phyloP scores from a whole-genome alignment of 2,113 vertebrate species.

The Coptodon rendalli region DNA sequence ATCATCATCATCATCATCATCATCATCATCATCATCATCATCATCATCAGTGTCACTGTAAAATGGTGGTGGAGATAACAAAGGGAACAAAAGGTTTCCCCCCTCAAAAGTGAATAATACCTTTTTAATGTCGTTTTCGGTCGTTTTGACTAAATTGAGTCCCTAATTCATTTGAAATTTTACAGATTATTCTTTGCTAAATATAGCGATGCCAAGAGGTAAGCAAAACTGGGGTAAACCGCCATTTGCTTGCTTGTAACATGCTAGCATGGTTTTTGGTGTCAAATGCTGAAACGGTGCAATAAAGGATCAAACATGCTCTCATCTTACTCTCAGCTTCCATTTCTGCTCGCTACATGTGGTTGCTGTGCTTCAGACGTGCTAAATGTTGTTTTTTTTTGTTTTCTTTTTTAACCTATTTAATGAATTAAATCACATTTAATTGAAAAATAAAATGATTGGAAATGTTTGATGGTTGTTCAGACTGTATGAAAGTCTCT shows the following conservation, averaged over 20 bases:
- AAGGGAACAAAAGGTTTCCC: background rate
- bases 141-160: background rate
- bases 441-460: background rate
- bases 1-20: background rate
- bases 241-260: conserved; percentile 9
- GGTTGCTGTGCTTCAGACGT: background rate
- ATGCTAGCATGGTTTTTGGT: background rate
- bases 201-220: conserved; percentile 55
- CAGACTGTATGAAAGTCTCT: background rate
- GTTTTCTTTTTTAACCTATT: background rate
- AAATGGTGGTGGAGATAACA: conserved; percentile 57
- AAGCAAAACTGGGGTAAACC: conserved; percentile 32
- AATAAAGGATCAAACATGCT: background rate
- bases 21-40: background rate
- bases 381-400: background rate
- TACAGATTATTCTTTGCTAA: conserved; percentile 72
- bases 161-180: conserved; percentile 28
- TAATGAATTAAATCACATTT: background rate
- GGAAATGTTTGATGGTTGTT: background rate
- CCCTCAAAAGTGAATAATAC: background rate
- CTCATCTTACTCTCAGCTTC: background rate
- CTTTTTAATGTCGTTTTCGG: background rate
- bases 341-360: background rate
- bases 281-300: background rate
- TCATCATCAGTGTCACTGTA: conserved; percentile 7